Base-by-base conservation (phyloP, 2,797 vertebrate species). In the Malacoraja senta region DNA sequence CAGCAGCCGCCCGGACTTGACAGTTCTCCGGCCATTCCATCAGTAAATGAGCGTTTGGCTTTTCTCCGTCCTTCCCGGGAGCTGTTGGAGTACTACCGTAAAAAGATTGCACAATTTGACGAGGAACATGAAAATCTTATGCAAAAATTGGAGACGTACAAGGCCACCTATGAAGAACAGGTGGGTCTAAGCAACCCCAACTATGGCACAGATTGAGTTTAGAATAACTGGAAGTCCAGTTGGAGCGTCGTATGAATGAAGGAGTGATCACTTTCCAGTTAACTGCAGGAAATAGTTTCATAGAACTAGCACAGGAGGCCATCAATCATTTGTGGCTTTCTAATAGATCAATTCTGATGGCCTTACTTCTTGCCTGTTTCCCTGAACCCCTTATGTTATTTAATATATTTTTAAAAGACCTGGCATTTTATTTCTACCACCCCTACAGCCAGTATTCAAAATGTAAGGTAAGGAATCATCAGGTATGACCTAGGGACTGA, bases 41-140 rank as follows among this genome's bases (percentile, higher is more conserved):
- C 99, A 0, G 93, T 98, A 80, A 94, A 95, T 0, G 97, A 99
- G 94, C 97, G 97, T 6, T 94, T 99, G 95, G 97, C 97, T 0
- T 94, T 96, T 71, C 96, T 99, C 19, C 95, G 94, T 24, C 98
- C 99, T 6, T 99, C 98, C 93, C 97, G 96, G 2, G 98, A 99
- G 94, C 96, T 99, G 68, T 96, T 99, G 94, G 97, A 99, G 29
- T 99, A 98, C 94, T 99, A 98, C 95, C 96, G 98, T 93, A 96
- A 96, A 96, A 99, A 98, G 95, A 96, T 99, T 2, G 95, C 97
- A 10, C 97, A 98, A 95, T 99, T 98, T 93, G 98, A 99, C 12
- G 96, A 95, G 26, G 98, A 99, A 63, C 97, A 98, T 0, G 98
- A 98, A 72, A 98, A 98, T 17, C 93, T 99, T 63, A 58, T 98